Evolutionary conservation across 30 jellyfish, hydroid and myxozoan species (phyloP).

Genomic region (Haliclystus octoradiatus): DNA sequence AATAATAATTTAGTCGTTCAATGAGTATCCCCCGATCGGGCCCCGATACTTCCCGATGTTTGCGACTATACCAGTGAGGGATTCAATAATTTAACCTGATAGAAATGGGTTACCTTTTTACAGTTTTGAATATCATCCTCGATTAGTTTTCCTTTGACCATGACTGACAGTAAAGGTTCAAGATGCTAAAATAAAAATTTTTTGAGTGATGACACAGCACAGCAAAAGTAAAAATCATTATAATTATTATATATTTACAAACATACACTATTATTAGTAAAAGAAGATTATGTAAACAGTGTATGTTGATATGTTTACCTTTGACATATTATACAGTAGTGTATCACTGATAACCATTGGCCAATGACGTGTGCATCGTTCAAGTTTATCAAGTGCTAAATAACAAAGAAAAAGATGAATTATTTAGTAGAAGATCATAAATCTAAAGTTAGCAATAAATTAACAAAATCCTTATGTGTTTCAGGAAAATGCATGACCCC

Average conservation of each 20-base stretch:
- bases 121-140: conserved; percentile 91
- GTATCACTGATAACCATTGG: conserved; percentile 95
- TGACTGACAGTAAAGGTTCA: conserved; percentile 51
- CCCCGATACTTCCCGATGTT: too few species aligned
- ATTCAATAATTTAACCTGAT: too few species aligned
- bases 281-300: too few species aligned
- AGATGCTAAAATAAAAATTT: conserved; percentile 31
- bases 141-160: conserved; percentile 56
- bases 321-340: conserved; percentile 69
- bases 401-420: background rate
- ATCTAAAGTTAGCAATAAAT: too few species aligned
- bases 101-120: conserved; percentile 64
- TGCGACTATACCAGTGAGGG: too few species aligned
- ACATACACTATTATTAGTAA: too few species aligned
- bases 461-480: too few species aligned
- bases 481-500: too few species aligned
- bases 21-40: too few species aligned
- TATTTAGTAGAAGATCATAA: too few species aligned
- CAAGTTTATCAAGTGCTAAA: conserved; percentile 61
- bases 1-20: too few species aligned
- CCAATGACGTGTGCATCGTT: conserved; percentile 92
- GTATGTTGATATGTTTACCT: too few species aligned
- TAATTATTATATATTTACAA: conserved; percentile 1
- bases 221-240: background rate
- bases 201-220: background rate